Base-by-base conservation (phyloP, 92 coral and sea anemone genomes). In the Pocillopora grandis region DNA sequence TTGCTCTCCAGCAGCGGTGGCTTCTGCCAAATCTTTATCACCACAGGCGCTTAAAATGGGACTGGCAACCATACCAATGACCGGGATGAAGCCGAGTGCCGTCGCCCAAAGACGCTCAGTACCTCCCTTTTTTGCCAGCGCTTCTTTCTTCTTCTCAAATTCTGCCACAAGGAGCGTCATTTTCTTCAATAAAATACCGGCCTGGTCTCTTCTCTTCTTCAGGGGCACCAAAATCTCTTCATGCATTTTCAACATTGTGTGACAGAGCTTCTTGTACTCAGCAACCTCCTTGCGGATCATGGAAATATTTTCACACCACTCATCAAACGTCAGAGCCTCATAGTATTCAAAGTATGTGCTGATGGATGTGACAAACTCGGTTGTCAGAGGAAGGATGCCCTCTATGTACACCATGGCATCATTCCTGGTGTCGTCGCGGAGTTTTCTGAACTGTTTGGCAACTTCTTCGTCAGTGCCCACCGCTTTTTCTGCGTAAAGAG, bases 31-130 rank as follows among this genome's bases (percentile, higher is more conserved):
- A 77, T 91, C 92, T 9, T 33, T 33, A 14, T 85, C 84, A 18
- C 89, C 85, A 12, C 49, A 4, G 37, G 74, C 78, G 15, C 8
- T 19, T 77, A 91, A 58, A 5, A 88, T 48, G 14, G 2, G 49
- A 10, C 18, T 9, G 14, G 73, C 73, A 27, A 68, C 0, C 16
- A 1, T 0, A 49, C 67, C 79, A 19, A 91, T 86, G 37, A 15
- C 19, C 14, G 95, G 92, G 66, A 91, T 56, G 27, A 85, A 89
- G 23, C 64, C 12, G 21, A 91, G 95, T 7, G 85, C 90, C 2
- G 55, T 0, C 16, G 90, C 86, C 92, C 91, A 78, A 14, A 2
- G 18, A 12, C 18, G 23, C 58, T 91, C 88, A 12, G 61, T 19
- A 1, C 42, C 27, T 19, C 88, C 94, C 9, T 78, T 31, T 27